These are phyloP conservation scores for Australoheros facetus DNA, from an alignment of 2,797 vertebrate genomes.

Conservation along the genomic window DNA sequence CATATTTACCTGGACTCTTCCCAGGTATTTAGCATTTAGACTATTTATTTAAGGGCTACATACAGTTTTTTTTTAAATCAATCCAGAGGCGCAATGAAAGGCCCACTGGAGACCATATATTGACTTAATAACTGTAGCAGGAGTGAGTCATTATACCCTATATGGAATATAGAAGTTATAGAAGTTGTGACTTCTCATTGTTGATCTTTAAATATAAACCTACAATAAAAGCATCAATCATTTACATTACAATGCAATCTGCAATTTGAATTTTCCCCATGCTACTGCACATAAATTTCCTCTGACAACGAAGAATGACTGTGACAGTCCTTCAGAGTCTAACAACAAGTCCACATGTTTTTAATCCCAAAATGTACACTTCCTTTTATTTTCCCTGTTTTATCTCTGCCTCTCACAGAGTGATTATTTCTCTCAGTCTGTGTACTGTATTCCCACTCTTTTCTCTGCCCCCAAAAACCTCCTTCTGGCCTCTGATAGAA, in stretches of 20 bases:
- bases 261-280: conserved; percentile 61
- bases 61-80: conserved; percentile 7
- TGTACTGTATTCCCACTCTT: conserved; percentile 26
- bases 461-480: conserved; percentile 13
- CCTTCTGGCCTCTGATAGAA: conserved; percentile 73
- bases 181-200: conserved; percentile 51
- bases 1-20: background rate
- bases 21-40: conserved; percentile 10
- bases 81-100: conserved; percentile 18
- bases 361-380: conserved; percentile 33
- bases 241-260: conserved; percentile 61
- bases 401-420: conserved; percentile 30
- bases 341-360: conserved; percentile 49
- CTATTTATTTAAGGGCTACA: background rate
- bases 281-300: conserved; percentile 49
- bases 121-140: conserved; percentile 35
- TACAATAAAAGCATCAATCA: conserved; percentile 74
- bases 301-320: conserved; percentile 75
- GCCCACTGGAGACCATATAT: conserved; percentile 23
- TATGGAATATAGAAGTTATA: background rate
- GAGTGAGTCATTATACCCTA: conserved; percentile 38
- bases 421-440: conserved; percentile 48
- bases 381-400: conserved; percentile 34
- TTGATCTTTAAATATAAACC: conserved; percentile 58
- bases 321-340: conserved; percentile 70